Evolutionary conservation across 2,113 vertebrate species (phyloP), one percentile per base, ranked within the genome.

Genomic region (Trematocara macrostoma): DNA sequence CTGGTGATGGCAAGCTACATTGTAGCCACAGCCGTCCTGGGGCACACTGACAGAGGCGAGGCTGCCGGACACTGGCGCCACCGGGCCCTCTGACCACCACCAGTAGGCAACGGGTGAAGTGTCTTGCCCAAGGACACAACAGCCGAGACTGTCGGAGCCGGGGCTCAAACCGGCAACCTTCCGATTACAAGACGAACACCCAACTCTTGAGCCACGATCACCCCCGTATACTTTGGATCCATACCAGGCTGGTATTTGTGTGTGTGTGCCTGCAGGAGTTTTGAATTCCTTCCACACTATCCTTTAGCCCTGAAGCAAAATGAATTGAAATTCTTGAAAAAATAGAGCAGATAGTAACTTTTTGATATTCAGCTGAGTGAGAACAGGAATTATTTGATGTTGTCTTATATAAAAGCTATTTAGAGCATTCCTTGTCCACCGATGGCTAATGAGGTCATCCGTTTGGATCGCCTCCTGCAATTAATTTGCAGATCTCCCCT

Each of bases 331-430:
- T 89, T 52, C 56, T 53, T 78, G 35, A 69, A 84, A 74, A 34
- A 81, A 80, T 29, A 55, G 78, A 84, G 69, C 47, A 16, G 12
- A 1, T 11, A 83, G 61, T 83, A 38, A 64, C 8, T 29, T 51
- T 76, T n/a, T 88, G 71, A 76, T 61, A n/a, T 85, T 34, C 38
- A 45, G 40, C 34, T 6, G 69, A 14, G 47, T 47, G 47, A 20
- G 57, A 67, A 16, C 18, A 55, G 82, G 56, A 80, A 82, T 82
- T 51, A 59, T 90, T 45, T 78, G 87, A 84, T 85, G 78, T 88
- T 67, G 74, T 84, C 88, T 95, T 95, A 92, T 79, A 87, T 93
- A 94, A 95, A 94, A 91, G 83, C 82, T 84, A 85, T 90, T 90
- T 83, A 61, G 87, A 71, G 26, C 90, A 85, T 92, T 87, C 67